Evolutionary conservation across 2,797 vertebrate species (phyloP).

Genomic region (Melanotaenia parkinsoni): DNA sequence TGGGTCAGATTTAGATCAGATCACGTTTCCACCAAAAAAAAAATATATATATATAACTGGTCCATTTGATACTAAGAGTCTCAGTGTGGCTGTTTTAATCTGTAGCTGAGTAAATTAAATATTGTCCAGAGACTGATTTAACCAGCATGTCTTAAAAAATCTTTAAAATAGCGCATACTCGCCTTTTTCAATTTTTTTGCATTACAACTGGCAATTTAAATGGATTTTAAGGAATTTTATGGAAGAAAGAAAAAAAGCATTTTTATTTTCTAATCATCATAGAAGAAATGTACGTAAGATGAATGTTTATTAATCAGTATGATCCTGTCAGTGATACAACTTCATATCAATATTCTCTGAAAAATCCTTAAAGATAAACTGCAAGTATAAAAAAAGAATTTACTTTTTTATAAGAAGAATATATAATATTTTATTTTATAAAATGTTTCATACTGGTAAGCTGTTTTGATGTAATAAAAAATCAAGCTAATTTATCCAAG

Average conservation of each 20-base stretch:
- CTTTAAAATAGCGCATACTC: too few species aligned
- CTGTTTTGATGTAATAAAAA: neutral
- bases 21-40: constrained; percentile 7
- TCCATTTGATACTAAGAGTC: neutral
- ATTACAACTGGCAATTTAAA: too few species aligned
- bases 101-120: neutral
- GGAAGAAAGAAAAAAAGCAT: too few species aligned
- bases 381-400: too few species aligned
- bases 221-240: too few species aligned
- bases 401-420: too few species aligned
- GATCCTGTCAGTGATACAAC: neutral
- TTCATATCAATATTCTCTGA: neutral
- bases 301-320: neutral
- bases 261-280: neutral
- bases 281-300: neutral
- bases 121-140: neutral
- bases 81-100: neutral
- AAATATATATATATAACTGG: neutral
- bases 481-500: neutral
- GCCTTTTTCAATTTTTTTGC: too few species aligned
- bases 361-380: neutral
- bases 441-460: neutral
- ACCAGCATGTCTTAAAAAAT: neutral
- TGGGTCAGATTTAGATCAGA: constrained; percentile 1
- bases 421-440: neutral